Conservation (phyloP, 2,888 invertebrate genomes). For the Andrena praecox region DNA sequence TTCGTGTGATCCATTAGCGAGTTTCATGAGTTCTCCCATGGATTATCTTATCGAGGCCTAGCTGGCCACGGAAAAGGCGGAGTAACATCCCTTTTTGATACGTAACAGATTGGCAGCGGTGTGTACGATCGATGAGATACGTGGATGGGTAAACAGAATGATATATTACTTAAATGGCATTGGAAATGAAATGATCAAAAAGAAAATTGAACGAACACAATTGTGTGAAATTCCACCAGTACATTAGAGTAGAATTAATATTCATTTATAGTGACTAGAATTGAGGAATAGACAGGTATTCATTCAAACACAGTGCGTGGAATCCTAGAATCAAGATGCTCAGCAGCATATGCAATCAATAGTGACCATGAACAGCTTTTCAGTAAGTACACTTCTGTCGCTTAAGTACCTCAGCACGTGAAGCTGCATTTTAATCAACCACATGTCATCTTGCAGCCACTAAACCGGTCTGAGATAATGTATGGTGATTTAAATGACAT, state of each 20-base stretch:
- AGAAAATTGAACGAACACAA: neutral
- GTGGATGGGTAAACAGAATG: neutral
- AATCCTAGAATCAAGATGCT: neutral
- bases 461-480: constrained; percentile 35
- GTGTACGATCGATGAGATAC: constrained; percentile 11
- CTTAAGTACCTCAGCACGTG: constrained; percentile 12
- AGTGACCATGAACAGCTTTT: neutral
- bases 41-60: constrained; percentile 37
- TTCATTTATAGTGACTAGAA: neutral
- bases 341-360: neutral
- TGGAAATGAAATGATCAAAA: neutral
- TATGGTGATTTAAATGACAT: constrained; percentile 33
- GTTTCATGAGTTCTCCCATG: constrained; percentile 13
- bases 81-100: constrained; percentile 37
- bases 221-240: neutral
- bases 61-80: constrained; percentile 15
- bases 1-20: constrained; percentile 18
- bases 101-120: constrained; percentile 23
- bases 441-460: constrained; percentile 3
- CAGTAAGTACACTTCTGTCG: constrained; percentile 11
- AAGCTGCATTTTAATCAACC: constrained; percentile 42
- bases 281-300: neutral
- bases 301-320: neutral
- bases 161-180: neutral
- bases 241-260: neutral